Conservation (phyloP, 1,140 invertebrate genomes). For the Choristoneura fumiferana region DNA sequence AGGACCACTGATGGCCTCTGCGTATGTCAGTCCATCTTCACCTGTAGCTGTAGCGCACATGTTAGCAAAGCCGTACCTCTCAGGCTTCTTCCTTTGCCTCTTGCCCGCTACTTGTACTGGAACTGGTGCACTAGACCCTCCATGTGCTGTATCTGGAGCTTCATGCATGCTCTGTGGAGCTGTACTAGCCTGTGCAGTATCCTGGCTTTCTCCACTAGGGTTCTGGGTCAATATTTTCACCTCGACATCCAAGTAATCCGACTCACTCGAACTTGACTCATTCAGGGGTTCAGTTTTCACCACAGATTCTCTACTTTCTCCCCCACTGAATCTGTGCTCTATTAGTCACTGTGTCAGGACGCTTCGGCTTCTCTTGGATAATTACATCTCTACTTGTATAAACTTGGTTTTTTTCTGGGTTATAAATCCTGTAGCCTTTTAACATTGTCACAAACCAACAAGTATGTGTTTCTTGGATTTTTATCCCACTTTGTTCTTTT, state of each 20-base stretch:
- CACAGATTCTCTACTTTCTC: conserved; percentile 19
- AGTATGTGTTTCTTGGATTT: conserved; percentile 20
- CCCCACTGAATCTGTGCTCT: conserved; percentile 23
- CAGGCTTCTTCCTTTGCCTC: conserved; percentile 19
- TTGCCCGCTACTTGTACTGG: neutral
- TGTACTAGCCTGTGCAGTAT: conserved; percentile 5
- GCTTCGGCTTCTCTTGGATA: neutral
- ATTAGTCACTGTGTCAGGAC: conserved; percentile 1
- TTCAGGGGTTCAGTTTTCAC: conserved; percentile 24
- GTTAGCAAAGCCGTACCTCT: conserved; percentile 21
- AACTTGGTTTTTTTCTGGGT: neutral
- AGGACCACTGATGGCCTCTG: conserved; percentile 39
- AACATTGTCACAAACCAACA: conserved; percentile 23
- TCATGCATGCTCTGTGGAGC: conserved; percentile 2
- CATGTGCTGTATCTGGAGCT: neutral
- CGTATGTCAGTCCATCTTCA: conserved; percentile 31
- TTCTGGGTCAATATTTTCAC: too few species aligned
- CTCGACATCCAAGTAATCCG: too few species aligned
- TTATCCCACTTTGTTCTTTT: conserved; percentile 26
- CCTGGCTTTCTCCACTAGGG: too few species aligned
- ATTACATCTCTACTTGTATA: conserved; percentile 17
- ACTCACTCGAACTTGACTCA: conserved; percentile 20
- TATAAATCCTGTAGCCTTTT: conserved; percentile 20
- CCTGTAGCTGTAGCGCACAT: conserved; percentile 18
- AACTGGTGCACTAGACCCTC: conserved; percentile 1